Base-by-base conservation (phyloP, 2,797 vertebrate species). In the Anomalospiza imberbis region DNA sequence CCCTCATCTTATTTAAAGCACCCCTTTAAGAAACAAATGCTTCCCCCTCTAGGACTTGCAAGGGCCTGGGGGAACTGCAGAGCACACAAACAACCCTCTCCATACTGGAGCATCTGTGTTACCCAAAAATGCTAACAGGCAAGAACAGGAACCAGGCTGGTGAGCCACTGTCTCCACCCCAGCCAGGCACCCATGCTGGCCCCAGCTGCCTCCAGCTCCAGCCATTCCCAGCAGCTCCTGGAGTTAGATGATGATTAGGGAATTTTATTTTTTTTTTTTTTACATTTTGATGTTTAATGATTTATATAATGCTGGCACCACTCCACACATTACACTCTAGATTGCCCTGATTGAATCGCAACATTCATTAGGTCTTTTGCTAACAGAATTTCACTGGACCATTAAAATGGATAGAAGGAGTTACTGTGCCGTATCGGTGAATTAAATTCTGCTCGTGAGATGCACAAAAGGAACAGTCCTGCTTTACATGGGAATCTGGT, bases 341-440 rank as follows among this genome's bases (percentile, higher is more conserved):
- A 91, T 88, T 91, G 71, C 91, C 88, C 89, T 65, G 88, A 93
- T 8, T 84, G 82, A 93, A 91, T 73, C 2, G 0, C 75, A 91
- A 61, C 50, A 51, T 74, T 93, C 92, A 65, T 95, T 93, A 94
- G 67, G 68, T 77, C 74, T 85, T 92, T 68, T 80, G 78, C 85
- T 93, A 95, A 88, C 62, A 76, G 85, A 93, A 91, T 82, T 82
- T 72, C 94, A 94, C 53, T 51, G 29, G 88, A 87, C 88, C 79
- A 44, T 92, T 94, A 86, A 74, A 84, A 76, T 4, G 57, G 74
- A 51, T 48, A 50, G 73, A 72, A 54, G 55, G 74, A 88, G 80
- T 88, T 45, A 77, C 57, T 10, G n/a, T 0, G 13, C 57, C 1
- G 0, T 68, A 51, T 40, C 3, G 0, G 74, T 47, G 92, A 86